Base-by-base conservation (phyloP, 2,888 invertebrate genomes). In the Nycteola revayana region DNA sequence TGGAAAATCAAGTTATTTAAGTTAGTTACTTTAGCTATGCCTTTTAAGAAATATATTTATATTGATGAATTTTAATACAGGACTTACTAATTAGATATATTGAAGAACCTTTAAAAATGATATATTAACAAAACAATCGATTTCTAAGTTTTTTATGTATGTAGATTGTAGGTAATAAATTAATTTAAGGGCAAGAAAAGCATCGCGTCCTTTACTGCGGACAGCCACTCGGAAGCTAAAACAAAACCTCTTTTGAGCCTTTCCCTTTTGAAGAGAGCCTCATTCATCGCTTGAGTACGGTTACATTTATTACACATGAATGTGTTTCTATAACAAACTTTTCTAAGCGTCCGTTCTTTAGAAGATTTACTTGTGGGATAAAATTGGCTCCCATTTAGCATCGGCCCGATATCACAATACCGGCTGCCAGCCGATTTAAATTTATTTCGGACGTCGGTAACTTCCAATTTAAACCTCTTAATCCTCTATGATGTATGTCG, bases 401-500 rank as follows among this genome's bases (percentile, higher is more conserved):
- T 81, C 80, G 72, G 73, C 64, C 74, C 84, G 75, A 82, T 88
- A 87, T 85, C 85, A 88, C 88, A 88, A 87, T 87, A 86, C 85
- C 79, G 77, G 74, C 73, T 84, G 85, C 86, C 84, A 77, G 74
- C 80, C 88, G 88, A 87, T 88, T 86, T 85, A 86, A 88, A 88
- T 88, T 88, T 88, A 88, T 88, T 86, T 86, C 85, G 85, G 83
- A 83, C 88, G 88, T 86, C 86, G 88, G 88, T 88, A 87, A 88
- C 88, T 88, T 88, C 88, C 88, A 88, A 88, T 88, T 88, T 88
- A 88, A 88, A 87, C 88, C 88, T 87, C 87, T 88, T 88, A 88
- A 88, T 88, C 88, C 88, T 78, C 82, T 86, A 88, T 88, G 88
- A 88, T 88, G 86, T 86, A 88, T 88, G 85, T 84, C 81, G 88